A percentile compares a stretch with the other conserved stretches of the same genome.
Conservation (phyloP, 2,797 vertebrate genomes). For the Anguilla obscura region DNA sequence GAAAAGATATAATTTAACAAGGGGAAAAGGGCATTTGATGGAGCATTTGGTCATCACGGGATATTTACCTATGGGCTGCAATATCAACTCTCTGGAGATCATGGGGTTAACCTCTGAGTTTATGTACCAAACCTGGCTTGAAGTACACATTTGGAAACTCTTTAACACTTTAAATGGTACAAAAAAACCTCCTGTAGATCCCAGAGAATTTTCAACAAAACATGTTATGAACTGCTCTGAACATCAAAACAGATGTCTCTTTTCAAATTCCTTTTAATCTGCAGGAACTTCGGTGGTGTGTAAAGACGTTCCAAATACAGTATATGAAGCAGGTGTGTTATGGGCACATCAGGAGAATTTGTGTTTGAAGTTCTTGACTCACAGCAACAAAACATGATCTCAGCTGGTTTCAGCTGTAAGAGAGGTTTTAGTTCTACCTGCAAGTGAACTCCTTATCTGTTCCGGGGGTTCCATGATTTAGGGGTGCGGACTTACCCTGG, state of each 20-base stretch:
- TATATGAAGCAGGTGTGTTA: too few species aligned
- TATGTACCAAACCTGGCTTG: not conserved
- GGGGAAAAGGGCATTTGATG: not conserved
- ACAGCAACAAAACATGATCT: too few species aligned
- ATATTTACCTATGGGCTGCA: not conserved
- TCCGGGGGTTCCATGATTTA: not conserved
- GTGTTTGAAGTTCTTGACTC: too few species aligned
- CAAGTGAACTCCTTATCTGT: too few species aligned
- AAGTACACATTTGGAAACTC: not conserved
- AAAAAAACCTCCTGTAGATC: not conserved
- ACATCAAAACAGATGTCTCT: not conserved
- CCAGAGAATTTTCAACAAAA: not conserved
- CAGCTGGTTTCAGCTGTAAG: too few species aligned
- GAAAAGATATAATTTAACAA: not conserved
- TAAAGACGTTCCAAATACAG: not conserved
- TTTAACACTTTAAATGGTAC: not conserved
- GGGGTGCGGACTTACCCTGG: slow-evolving; percentile 76
- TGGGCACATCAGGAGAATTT: too few species aligned
- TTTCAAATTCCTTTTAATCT: not conserved
- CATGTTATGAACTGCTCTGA: not conserved
- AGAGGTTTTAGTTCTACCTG: too few species aligned
- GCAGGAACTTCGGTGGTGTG: not conserved
- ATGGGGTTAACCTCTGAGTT: not conserved
- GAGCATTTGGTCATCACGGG: not conserved
- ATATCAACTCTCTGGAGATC: not conserved